These are phyloP conservation scores for Zonotrichia leucophrys DNA, from an alignment of 2,113 vertebrate genomes.

Conservation along the genomic window DNA sequence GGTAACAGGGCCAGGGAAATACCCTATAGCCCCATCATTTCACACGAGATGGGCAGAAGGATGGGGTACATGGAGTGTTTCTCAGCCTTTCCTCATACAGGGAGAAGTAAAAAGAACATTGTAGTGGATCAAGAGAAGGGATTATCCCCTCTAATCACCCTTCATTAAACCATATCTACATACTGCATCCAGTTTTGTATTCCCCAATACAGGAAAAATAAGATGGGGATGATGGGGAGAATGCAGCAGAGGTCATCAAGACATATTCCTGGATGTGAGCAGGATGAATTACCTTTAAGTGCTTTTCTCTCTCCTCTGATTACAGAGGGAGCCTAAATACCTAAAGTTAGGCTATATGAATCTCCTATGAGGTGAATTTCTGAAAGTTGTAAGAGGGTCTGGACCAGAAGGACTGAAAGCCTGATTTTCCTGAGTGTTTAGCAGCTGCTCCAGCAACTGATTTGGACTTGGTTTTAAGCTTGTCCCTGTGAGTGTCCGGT, in stretches of 20 bases:
- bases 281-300: background rate
- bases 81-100: background rate
- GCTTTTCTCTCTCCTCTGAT: background rate
- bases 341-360: background rate
- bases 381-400: background rate
- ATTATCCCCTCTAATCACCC: background rate
- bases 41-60: background rate
- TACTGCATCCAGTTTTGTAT: background rate
- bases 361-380: background rate
- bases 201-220: background rate
- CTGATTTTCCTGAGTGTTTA: background rate
- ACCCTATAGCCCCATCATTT: background rate
- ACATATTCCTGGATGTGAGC: background rate
- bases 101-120: background rate
- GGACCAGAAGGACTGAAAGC: background rate
- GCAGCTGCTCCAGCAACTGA: background rate
- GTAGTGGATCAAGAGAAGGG: background rate
- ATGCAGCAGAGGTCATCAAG: background rate
- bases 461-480: background rate
- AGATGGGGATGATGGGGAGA: background rate
- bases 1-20: background rate
- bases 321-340: background rate
- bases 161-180: background rate
- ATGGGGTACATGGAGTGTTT: rapidly evolving
- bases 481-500: background rate